Base-by-base conservation (phyloP, 1,140 invertebrate species). In the Lysiphlebus fabarum region DNA sequence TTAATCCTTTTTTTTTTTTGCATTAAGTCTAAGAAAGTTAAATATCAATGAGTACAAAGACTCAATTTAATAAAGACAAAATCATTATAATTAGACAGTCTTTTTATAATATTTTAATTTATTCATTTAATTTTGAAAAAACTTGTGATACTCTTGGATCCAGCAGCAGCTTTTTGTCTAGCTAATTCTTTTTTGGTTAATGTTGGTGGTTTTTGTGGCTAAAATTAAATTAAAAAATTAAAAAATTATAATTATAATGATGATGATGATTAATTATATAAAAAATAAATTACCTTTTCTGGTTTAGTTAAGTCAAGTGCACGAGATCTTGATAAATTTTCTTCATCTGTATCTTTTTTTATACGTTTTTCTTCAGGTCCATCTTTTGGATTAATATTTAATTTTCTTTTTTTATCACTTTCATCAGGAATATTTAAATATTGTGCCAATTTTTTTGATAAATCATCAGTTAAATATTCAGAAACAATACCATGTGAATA, bases 141-240 rank as follows among this genome's bases (percentile, higher is more conserved):
- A 49, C 83, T 86, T 33, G 85, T 84, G 69, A 91, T 90, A 66
- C 81, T 89, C 76, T 90, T 90, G 17, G 85, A 86, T 44, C 87
- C 86, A 66, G 79, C 81, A 33, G 89, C 89, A 58, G 88, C 86
- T 70, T 89, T 90, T 62, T 87, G 84, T 70, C 86, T 78, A 2
- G 86, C 82, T 64, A 88, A 85, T 68, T 90, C 87, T 73, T 90
- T 91, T 17, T 87, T 81, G 11, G 81, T 78, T 26, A 81, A 56
- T 7, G 68, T 64, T 37, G 78, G 68, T 57, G 77, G 68, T 72
- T 85, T 85, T 1, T 68, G 56, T 26, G 62, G 59, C 77, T 79
- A 38, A 50, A 69, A 67, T 38, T 59, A 49, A 48, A 62, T 37
- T 58, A 59, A 56, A 56, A 64, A 17, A 56, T 47, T 47, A 33